Evolutionary conservation across 2,797 vertebrate species (phyloP), one percentile per base, ranked within the genome.

Genomic region (Arnoldichthys spilopterus): DNA sequence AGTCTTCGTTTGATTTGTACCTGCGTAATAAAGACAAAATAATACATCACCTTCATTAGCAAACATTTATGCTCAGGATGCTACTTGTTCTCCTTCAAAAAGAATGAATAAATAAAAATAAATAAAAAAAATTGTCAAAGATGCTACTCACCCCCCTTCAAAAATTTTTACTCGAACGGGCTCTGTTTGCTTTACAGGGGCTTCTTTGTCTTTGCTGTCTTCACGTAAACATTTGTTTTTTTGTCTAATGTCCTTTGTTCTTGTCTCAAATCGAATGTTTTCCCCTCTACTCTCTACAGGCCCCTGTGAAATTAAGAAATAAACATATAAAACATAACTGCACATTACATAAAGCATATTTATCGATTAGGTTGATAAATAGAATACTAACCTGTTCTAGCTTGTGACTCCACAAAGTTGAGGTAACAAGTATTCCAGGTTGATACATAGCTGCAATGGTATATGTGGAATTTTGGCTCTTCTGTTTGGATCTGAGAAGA

Each of bases 1-100:
- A 99, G 84, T 99, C 98, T 87, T 99, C 98, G 74, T 97, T 99
- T 82, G 98, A 99, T 87, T 99, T 99, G 87, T 96, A 99, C 87
- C 98, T 99, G 87, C 88, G 69, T 77, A 20, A 78, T 26, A 75
- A 15, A 59, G 40, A 37, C 7, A 72, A n/a, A 47, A 2, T 9
- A 22, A 18, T 53, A 47, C 2, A 26, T 64, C n/a, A 37, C 24
- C 15, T 59, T n/a, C 16, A 79, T 30, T 30, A 68, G 45, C 26
- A 9, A 70, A 47, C 24, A n/a, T 67, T 87, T 84, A 85, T 62
- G 75, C 76, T n/a, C 1, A 51, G 20, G 32, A 64, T 1, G 22
- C 51, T n/a, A 56, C 12, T 56, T 12, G 26, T 30, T 13, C 43
- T 47, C 43, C 43, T 28, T 28, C 3, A 62, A 34, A n/a, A 34